Base-by-base conservation (phyloP, 2,797 vertebrate species). In the Dendrocincla tyrannina region DNA sequence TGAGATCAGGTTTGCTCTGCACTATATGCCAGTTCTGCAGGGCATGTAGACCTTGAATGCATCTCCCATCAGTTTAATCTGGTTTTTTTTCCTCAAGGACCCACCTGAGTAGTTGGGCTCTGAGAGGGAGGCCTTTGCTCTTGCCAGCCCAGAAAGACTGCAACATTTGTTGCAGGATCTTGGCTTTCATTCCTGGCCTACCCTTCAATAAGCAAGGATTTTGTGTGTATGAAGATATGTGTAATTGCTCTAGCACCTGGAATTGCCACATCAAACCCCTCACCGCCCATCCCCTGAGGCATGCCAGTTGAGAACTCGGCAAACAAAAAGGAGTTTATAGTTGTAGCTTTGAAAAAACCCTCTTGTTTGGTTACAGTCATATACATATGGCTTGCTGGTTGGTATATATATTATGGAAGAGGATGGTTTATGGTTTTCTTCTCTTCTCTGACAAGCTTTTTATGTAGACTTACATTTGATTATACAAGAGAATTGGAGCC, bases 201-300 rank as follows among this genome's bases (percentile, higher is more conserved):
- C 49, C 14, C 17, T 79, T 60, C 59, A 70, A 28, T 24, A 70
- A 55, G 7, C 13, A 16, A 33, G 62, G 18, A 68, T 32, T 24
- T 4, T n/a, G 18, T 15, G 3, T 56, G 7, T 39, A 42, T 30
- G 42, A 49, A 91, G 32, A 46, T 41, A 16, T 41, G 11, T 49
- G 6, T 50, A 35, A 67, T 64, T 72, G 58, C 76, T 78, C 7
- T 37, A 55, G 73, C 35, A 59, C 53, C 15, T 59, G 69, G 32
- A 37, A 52, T 12, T 75, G 59, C 32, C 24, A 28, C 66, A 27
- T 66, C 1, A 5, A 46, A 39, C 11, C 30, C 5, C 25, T 73
- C 19, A 9, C 50, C 0, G 0, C 30, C 66, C 19, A 42, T 39
- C 22, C 47, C 13, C 55, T 33, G 53, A 42, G 67, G 25, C 6